phyloP scores from a whole-genome alignment of 1,140 invertebrate genomes.

The Stegodyphus dumicola region DNA sequence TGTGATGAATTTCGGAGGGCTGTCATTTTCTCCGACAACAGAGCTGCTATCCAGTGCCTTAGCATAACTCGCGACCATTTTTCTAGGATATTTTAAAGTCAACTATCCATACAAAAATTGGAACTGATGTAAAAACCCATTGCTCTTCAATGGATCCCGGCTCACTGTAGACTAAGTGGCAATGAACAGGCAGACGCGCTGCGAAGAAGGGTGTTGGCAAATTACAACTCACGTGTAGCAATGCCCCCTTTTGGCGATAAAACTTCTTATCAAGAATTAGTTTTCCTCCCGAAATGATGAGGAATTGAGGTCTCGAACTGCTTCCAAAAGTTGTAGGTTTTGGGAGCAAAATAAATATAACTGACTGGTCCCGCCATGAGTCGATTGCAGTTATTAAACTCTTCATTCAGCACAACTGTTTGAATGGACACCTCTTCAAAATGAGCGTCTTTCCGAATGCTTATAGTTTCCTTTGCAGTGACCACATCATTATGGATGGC shows the following conservation, averaged over 20 bases:
- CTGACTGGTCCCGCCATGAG: background rate
- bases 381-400: background rate
- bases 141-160: background rate
- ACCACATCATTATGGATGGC: background rate
- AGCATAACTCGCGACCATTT: background rate
- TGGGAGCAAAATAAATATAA: background rate
- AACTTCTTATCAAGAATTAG: background rate
- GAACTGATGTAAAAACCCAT: background rate
- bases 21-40: background rate
- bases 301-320: background rate
- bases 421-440: background rate
- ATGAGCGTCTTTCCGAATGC: background rate
- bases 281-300: background rate
- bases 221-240: background rate
- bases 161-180: background rate
- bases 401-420: background rate
- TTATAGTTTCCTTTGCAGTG: background rate
- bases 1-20: background rate
- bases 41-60: background rate
- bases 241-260: background rate
- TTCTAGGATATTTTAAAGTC: background rate
- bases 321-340: background rate
- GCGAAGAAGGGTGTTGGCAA: background rate
- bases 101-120: background rate
- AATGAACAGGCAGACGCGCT: background rate